phyloP scores from a whole-genome alignment of 2,113 vertebrate genomes.

The Bos taurus region DNA sequence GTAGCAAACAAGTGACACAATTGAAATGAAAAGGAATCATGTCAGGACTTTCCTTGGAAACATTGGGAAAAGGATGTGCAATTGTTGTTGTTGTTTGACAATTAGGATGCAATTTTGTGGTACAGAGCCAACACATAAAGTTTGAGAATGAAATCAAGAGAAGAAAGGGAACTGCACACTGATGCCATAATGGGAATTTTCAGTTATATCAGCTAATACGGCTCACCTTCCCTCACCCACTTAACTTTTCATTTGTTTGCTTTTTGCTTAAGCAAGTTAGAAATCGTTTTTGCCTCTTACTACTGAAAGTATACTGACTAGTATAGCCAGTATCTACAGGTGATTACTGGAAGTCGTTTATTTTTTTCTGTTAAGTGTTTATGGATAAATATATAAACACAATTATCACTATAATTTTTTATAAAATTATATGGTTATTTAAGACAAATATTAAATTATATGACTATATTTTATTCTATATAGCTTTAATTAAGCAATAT shows the following conservation, averaged over 20 bases:
- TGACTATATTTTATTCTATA: neutral
- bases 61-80: neutral
- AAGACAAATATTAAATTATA: neutral
- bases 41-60: neutral
- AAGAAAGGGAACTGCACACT: neutral
- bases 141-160: neutral
- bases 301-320: neutral
- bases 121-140: neutral
- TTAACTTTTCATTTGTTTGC: neutral
- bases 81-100: neutral
- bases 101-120: neutral
- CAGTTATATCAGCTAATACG: neutral
- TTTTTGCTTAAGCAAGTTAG: neutral
- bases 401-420: neutral
- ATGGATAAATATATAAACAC: neutral
- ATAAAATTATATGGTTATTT: neutral
- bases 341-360: neutral
- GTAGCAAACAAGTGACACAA: neutral
- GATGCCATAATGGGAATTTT: neutral
- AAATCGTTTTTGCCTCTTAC: neutral
- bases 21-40: neutral
- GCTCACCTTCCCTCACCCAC: neutral
- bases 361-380: neutral
- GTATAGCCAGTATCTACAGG: neutral
- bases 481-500: neutral